Evolutionary conservation across 2,113 vertebrate species (phyloP), one percentile per base, ranked within the genome.

Genomic region (Chunga burmeisteri): DNA sequence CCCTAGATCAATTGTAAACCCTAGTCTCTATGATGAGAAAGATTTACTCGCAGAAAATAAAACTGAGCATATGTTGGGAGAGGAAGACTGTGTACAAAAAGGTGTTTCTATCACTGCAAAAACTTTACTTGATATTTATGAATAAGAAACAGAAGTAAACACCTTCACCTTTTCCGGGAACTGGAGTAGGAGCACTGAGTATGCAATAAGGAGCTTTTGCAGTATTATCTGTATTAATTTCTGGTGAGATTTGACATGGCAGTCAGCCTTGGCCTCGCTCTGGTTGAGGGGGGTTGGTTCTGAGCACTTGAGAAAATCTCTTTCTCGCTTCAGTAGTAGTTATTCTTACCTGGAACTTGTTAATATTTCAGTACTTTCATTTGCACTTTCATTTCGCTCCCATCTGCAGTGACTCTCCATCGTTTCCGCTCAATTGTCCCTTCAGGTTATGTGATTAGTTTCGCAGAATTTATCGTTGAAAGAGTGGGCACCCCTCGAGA

Each of bases 131-230:
- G 59, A 3, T 81, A 47, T 59, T 81, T 84, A 20, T 52, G 27
- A 61, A 11, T 70, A 78, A 94, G 55, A 80, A 88, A n/a, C 36
- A 94, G 79, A 90, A 83, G 34, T 72, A 53, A 93, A 79, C 12
- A 66, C 50, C 14, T 79, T 81, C 52, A 32, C 44, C 23, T 88
- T 87, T 77, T 86, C n/a, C 77, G 61, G 61, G 65, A 90, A 42
- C 21, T 67, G 19, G 16, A 92, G 36, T 38, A 88, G 58, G 63
- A 78, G 47, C 22, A 40, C 47, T 56, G 34, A 67, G 14, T 66
- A 7, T 74, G 53, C 40, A 85, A 0, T 32, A 14, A 50, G 70
- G n/a, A 86, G 46, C 46, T 86, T 75, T 59, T 27, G 25, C 30
- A 26, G 1, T 73, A n/a, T 56, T 44, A 6, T 29, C n/a, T 92